These are phyloP conservation scores for Pocillopora verrucosa DNA, from an alignment of 64 coral and sea anemone species.

Conservation along the genomic window DNA sequence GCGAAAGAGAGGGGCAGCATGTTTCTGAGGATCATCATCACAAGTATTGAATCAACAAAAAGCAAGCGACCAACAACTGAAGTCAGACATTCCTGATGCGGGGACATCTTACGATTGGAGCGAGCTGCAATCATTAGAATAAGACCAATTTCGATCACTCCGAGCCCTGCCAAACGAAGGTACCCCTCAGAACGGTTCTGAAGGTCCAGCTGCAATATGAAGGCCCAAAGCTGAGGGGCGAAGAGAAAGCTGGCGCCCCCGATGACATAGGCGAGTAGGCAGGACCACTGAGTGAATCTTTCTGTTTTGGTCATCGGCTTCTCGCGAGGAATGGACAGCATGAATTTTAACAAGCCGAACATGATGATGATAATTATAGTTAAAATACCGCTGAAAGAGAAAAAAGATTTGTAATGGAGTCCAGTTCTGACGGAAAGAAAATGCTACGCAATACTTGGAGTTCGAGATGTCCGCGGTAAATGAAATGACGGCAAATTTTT, in stretches of 20 bases:
- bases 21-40: conserved; percentile 11
- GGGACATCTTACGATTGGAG: not conserved
- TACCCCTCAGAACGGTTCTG: conserved; percentile 13
- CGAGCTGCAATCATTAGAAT: conserved; percentile 42
- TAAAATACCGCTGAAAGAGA: not conserved
- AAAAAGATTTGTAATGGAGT: not conserved
- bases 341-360: conserved; percentile 20
- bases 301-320: conserved; percentile 7
- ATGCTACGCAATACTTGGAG: no score
- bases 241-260: conserved; percentile 38
- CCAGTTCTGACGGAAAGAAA: no score
- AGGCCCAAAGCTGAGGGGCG: conserved; percentile 20
- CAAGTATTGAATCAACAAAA: conserved; percentile 19
- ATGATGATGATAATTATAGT: not conserved
- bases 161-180: conserved; percentile 31
- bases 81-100: conserved; percentile 17
- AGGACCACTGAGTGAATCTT: not conserved
- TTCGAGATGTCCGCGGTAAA: no score
- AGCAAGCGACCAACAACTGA: conserved; percentile 27
- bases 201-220: conserved; percentile 9
- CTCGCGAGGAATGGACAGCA: conserved; percentile 1
- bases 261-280: not conserved
- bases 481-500: no score
- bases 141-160: conserved; percentile 36
- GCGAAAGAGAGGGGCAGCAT: conserved; percentile 40